Evolutionary conservation across 2,113 vertebrate species (phyloP), one percentile per base, ranked within the genome.

Genomic region (Sarotherodon lohbergeri): DNA sequence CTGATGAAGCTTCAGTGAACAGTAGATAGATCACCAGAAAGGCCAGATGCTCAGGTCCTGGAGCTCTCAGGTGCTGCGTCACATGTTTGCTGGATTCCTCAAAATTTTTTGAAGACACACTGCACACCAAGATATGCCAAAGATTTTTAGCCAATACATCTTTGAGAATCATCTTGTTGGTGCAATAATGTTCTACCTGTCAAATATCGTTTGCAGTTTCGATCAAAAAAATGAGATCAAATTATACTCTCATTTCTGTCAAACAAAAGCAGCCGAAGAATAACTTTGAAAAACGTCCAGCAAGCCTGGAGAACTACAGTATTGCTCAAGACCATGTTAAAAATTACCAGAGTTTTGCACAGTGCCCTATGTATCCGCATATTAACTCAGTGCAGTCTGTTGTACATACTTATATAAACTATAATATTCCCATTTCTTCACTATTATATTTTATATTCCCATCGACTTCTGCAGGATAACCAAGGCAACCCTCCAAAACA

Each of bases 61-160:
- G 17, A 63, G 5, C 17, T n/a, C 32, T 63, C 32, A 36, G 0
- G 3, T 66, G 17, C 32, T 39, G 10, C 0, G 1, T 66, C 61
- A 66, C 61, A 63, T n/a, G 19, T 66, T 66, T 66, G 1, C 19
- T n/a, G 34, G 32, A 39, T n/a, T 66, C 61, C 34, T 66, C 34
- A 41, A 3, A 41, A 22, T 4, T 24, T 43, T 71, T 71, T 71
- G 19, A 41, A 36, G 63, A 71, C 63, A 4, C 36, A 68, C 7
- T 68, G 36, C 63, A 41, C 36, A 68, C 5, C 63, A 68, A 41
- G 19, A 41, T 68, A 68, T 22, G 4, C 34, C 34, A 68, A 22
- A 1, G 39, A 43, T 16, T 71, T 63, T 71, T 9, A 43, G 39
- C 13, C 41, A 71, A 43, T 16, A 46, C 13, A 24, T 22, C 36